phyloP scores from a whole-genome alignment of 1,140 invertebrate genomes.

The Scaptomyza montana region DNA sequence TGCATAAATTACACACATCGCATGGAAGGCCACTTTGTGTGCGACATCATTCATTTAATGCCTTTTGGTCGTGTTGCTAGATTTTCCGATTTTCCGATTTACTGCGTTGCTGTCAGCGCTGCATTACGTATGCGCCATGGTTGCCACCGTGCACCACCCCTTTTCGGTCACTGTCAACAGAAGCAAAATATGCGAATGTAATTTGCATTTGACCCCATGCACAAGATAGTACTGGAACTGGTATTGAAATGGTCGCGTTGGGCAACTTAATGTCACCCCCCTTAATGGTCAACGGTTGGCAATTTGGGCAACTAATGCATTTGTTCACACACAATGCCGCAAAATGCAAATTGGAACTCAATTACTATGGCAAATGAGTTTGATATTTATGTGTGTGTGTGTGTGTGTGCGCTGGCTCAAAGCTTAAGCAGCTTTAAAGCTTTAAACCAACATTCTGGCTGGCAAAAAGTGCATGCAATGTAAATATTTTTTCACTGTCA shows the following conservation, averaged over 20 bases:
- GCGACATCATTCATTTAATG: conserved; percentile 33
- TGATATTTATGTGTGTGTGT: conserved; percentile 19
- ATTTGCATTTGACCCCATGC: conserved; percentile 55
- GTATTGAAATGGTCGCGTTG: conserved; percentile 1
- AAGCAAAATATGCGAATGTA: conserved; percentile 62
- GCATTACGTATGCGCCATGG: conserved; percentile 61
- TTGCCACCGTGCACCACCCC: conserved; percentile 17
- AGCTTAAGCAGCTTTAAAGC: conserved; percentile 14
- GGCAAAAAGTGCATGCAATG: conserved; percentile 34
- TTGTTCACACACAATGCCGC: background rate
- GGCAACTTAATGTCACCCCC: conserved; percentile 41
- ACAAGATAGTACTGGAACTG: background rate
- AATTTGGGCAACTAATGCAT: conserved; percentile 42
- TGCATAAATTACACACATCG: conserved; percentile 65
- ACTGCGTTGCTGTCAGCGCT: conserved; percentile 65
- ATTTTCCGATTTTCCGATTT: conserved; percentile 69
- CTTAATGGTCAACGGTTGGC: conserved; percentile 22
- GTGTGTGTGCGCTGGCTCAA: background rate
- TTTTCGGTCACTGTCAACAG: conserved; percentile 19
- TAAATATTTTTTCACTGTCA: conserved; percentile 77
- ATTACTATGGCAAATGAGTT: conserved; percentile 30
- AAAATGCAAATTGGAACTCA: conserved; percentile 39
- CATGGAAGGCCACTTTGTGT: background rate
- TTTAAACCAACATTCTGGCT: conserved; percentile 6
- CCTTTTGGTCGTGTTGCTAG: conserved; percentile 25